Base-by-base conservation (phyloP, 2,113 vertebrate genomes). In the Oriolus oriolus region DNA sequence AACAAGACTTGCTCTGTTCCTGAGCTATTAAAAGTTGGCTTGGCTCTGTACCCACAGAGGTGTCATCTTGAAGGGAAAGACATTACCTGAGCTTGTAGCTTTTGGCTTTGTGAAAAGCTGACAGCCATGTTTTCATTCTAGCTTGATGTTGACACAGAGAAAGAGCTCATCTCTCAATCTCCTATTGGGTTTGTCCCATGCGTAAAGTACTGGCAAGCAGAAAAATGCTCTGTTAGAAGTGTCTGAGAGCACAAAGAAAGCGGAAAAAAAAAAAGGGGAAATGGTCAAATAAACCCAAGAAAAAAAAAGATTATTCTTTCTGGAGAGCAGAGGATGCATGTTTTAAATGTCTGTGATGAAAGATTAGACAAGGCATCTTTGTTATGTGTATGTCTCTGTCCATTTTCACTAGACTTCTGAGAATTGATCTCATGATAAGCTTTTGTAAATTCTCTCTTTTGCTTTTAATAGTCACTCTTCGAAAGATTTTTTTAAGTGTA, bases 81-180 rank as follows among this genome's bases (percentile, higher is more conserved):
- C 28, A 65, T 84, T 71, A 92, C 91, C 81, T 89, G 80, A 87
- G 41, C 42, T 80, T 93, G 53, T 86, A 71, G 73, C 30, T 83
- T 82, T 86, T 89, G 65, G 65, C 81, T 82, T 96, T 95, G 57
- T 84, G 70, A 79, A 87, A 80, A 85, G 37, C 80, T 89, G 78
- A 57, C 64, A 82, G 20, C 52, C 41, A 13, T 56, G 89, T 63
- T 92, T 87, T 91, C 30, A 5, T 60, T 84, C 60, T 56, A 17
- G 5, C 50, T 89, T 16, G 11, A 13, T 79, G 27, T 85, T 14
- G 4, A 77, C 59, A 35, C 44, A 63, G 66, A 60, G 79, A 76
- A 78, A 60, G 53, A 84, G 39, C 47, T 59, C 2, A 1, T 65
- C 57, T 84, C 1, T 6, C 65, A 87, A 26, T 39, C 53, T 79